Evolutionary conservation across 2,113 vertebrate species (phyloP).

Genomic region (Cyprinodon variegatus): DNA sequence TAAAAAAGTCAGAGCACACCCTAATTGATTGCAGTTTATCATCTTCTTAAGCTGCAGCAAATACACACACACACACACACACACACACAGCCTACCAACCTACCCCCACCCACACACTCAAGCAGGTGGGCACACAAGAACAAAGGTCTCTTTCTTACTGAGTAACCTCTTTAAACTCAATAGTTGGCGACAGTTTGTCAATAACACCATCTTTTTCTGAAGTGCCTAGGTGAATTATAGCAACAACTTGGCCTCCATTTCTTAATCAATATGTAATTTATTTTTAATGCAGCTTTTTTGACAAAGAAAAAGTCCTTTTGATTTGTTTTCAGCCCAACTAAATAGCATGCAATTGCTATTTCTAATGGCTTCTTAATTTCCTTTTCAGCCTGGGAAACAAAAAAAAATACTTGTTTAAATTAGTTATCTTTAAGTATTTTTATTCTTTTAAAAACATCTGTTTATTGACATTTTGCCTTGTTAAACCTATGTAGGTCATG

Average conservation of each 20-base stretch:
- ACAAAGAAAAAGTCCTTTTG: constrained; percentile 56
- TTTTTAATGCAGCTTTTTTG: constrained; percentile 47
- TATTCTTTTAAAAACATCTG: too few species aligned
- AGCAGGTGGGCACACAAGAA: constrained; percentile 7
- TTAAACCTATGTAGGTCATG: too few species aligned
- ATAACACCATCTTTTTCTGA: constrained; percentile 68
- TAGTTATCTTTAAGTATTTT: too few species aligned
- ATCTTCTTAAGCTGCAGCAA: constrained; percentile 51
- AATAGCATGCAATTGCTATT: constrained; percentile 33
- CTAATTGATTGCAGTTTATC: constrained; percentile 64
- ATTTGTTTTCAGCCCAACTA: constrained; percentile 20
- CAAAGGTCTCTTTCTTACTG: constrained; percentile 42
- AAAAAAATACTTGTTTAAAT: too few species aligned
- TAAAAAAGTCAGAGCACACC: constrained; percentile 46
- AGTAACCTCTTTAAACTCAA: constrained; percentile 65
- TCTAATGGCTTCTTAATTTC: constrained; percentile 36
- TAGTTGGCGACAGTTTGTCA: constrained; percentile 63
- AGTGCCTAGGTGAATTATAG: constrained; percentile 60
- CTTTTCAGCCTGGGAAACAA: constrained; percentile 9
- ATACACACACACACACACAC: neutral
- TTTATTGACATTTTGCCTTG: too few species aligned
- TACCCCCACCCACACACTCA: constrained; percentile 23
- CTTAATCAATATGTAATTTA: constrained; percentile 46
- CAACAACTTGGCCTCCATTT: constrained; percentile 42
- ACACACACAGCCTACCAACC: too few species aligned